Evolutionary conservation across 2,888 invertebrate genomes (phyloP).

Genomic region (Cataglyphis albicans): DNA sequence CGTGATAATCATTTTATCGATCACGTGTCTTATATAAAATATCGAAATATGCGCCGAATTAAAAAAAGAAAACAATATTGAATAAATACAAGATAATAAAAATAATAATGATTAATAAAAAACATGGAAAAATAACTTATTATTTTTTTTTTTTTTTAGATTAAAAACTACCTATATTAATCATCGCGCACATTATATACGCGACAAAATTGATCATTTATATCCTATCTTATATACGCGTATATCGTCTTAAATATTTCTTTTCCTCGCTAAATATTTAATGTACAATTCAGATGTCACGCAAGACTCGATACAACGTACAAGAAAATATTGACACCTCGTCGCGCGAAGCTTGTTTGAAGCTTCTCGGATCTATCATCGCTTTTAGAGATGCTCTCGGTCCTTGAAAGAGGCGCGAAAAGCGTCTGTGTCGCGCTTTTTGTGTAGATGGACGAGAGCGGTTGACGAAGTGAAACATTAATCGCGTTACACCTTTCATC

Average conservation of each 20-base stretch:
- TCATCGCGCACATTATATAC: neutral
- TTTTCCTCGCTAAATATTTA: neutral
- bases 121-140: neutral
- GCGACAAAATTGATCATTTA: slow-evolving; percentile 11
- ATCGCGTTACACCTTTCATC: slow-evolving; percentile 44
- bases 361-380: slow-evolving; percentile 12
- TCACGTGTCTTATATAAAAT: neutral
- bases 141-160: neutral
- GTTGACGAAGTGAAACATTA: slow-evolving; percentile 46
- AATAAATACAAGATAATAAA: neutral
- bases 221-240: neutral
- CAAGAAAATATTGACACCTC: slow-evolving; percentile 46
- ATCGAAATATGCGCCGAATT: neutral
- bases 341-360: slow-evolving; percentile 18
- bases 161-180: neutral
- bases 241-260: neutral
- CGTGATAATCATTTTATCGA: neutral
- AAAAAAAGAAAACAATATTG: neutral
- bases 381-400: slow-evolving; percentile 21
- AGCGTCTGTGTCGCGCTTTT: slow-evolving; percentile 25
- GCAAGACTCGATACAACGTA: slow-evolving; percentile 21
- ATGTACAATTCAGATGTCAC: slow-evolving; percentile 17
- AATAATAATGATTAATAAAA: neutral
- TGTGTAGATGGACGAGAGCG: slow-evolving; percentile 30
- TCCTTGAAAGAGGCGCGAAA: slow-evolving; percentile 30